Conservation (phyloP, 2,888 invertebrate species). For the Chrysolina americana region DNA sequence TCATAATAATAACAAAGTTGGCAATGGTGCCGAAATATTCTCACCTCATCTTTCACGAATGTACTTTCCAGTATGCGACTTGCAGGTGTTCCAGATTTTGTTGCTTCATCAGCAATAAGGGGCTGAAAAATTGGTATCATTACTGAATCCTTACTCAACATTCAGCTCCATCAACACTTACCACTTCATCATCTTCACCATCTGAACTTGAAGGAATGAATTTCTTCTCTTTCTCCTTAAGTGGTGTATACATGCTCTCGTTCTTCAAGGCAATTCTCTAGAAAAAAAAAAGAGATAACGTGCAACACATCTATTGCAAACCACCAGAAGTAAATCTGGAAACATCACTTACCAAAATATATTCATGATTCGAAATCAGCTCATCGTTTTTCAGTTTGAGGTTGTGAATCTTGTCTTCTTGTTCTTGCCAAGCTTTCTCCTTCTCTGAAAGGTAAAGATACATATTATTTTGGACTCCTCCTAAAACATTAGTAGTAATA, state of each 20-base stretch:
- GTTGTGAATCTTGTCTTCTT: too few relatives aligned
- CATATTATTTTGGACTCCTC: not conserved
- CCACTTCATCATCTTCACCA: not conserved
- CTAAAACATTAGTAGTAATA: not conserved
- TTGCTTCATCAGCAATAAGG: not conserved
- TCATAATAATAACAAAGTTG: too few relatives aligned
- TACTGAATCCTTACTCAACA: not conserved
- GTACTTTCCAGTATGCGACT: not conserved
- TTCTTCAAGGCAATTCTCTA: slow-evolving; percentile 16
- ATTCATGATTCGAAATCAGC: slow-evolving; percentile 60
- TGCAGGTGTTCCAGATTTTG: not conserved
- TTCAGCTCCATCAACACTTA: not conserved
- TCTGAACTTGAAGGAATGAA: not conserved
- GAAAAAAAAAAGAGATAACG: slow-evolving; percentile 26
- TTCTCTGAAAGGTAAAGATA: slow-evolving; percentile 32
- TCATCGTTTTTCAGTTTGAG: slow-evolving; percentile 53
- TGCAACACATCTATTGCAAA: not conserved
- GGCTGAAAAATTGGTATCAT: not conserved
- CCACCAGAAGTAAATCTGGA: too few relatives aligned
- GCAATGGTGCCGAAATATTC: too few relatives aligned
- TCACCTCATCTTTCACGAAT: slow-evolving; percentile 10
- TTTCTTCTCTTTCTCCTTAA: not conserved
- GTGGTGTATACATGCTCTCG: not conserved
- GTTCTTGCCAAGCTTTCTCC: slow-evolving; percentile 53
- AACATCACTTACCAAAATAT: slow-evolving; percentile 20